Conservation (phyloP, 2,797 vertebrate species). For the Sparidentex hasta region DNA sequence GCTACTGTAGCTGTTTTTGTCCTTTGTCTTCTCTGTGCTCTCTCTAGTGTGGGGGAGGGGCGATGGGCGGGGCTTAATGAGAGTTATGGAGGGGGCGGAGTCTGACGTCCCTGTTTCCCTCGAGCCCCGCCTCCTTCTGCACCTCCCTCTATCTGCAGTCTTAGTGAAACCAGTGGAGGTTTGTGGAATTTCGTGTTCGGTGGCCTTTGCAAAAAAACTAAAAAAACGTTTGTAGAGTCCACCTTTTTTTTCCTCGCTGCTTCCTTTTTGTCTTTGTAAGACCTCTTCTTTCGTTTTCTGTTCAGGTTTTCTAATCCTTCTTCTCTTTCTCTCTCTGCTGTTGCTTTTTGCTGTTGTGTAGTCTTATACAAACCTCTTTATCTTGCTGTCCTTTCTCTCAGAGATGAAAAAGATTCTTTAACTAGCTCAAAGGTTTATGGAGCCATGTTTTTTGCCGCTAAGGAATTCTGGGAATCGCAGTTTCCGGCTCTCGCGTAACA, state of each 20-base stretch:
- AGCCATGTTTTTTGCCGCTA: constrained; percentile 93
- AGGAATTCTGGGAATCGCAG: constrained; percentile 94
- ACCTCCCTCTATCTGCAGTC: constrained; percentile 88
- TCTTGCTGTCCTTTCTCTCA: constrained; percentile 91
- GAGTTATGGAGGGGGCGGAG: constrained; percentile 10
- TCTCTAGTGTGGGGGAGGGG: constrained; percentile 90
- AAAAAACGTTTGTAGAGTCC: constrained; percentile 88
- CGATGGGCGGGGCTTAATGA: constrained; percentile 50
- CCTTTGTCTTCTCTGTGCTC: constrained; percentile 99
- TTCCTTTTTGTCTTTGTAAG: constrained; percentile 95
- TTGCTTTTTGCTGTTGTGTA: constrained; percentile 99
- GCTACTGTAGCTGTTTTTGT: constrained; percentile 99
- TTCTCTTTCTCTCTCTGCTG: constrained; percentile 88
- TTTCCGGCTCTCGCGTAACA: constrained; percentile 85
- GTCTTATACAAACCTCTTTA: constrained; percentile 90
- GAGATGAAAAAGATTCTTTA: constrained; percentile 98
- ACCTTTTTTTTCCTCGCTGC: constrained; percentile 92
- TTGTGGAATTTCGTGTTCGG: constrained; percentile 98
- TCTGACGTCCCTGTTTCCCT: constrained; percentile 31
- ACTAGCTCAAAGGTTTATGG: constrained; percentile 99
- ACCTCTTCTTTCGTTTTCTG: constrained; percentile 42
- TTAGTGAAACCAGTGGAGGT: constrained; percentile 99
- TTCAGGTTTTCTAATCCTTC: constrained; percentile 54
- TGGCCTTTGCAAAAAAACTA: constrained; percentile 91
- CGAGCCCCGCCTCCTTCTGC: constrained; percentile 68